Conservation (phyloP, 2,888 invertebrate genomes). For the Parnassius orleans region DNA sequence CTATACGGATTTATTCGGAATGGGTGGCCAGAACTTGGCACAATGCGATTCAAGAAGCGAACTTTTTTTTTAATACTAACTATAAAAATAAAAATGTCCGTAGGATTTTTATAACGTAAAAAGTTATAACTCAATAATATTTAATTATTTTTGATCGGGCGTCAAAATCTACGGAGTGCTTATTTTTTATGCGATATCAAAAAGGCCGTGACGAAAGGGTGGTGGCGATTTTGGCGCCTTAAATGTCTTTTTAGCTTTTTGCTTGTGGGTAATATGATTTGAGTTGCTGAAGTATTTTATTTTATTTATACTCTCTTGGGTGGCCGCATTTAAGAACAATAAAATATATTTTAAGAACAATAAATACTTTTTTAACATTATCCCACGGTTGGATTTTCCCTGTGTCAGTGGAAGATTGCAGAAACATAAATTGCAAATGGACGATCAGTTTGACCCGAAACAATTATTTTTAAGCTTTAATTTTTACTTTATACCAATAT, state of each 20-base stretch:
- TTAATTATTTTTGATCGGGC: slow-evolving; percentile 43
- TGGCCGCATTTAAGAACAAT: slow-evolving; percentile 18
- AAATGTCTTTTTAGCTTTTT: slow-evolving; percentile 50
- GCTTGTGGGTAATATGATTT: slow-evolving; percentile 42
- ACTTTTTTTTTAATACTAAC: slow-evolving; percentile 27
- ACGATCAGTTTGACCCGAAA: too few relatives aligned
- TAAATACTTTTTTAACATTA: neutral
- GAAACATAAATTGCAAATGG: too few relatives aligned
- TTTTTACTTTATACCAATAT: too few relatives aligned
- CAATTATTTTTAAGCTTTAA: too few relatives aligned
- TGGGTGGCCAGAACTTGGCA: slow-evolving; percentile 43
- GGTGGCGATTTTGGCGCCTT: slow-evolving; percentile 60
- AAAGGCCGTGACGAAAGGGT: slow-evolving; percentile 67
- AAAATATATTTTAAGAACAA: neutral
- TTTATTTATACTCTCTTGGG: slow-evolving; percentile 31
- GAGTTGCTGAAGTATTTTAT: slow-evolving; percentile 30
- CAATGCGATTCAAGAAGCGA: slow-evolving; percentile 35
- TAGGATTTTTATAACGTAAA: slow-evolving; percentile 38
- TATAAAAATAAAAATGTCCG: slow-evolving; percentile 30
- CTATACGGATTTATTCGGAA: slow-evolving; percentile 31
- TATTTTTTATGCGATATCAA: slow-evolving; percentile 41
- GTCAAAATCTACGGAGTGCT: slow-evolving; percentile 42
- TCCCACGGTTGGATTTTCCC: neutral
- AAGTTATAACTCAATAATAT: slow-evolving; percentile 56
- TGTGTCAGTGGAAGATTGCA: too few relatives aligned